Evolutionary conservation across 2,888 invertebrate species (phyloP).

Genomic region (Macrostomum cliftonense): DNA sequence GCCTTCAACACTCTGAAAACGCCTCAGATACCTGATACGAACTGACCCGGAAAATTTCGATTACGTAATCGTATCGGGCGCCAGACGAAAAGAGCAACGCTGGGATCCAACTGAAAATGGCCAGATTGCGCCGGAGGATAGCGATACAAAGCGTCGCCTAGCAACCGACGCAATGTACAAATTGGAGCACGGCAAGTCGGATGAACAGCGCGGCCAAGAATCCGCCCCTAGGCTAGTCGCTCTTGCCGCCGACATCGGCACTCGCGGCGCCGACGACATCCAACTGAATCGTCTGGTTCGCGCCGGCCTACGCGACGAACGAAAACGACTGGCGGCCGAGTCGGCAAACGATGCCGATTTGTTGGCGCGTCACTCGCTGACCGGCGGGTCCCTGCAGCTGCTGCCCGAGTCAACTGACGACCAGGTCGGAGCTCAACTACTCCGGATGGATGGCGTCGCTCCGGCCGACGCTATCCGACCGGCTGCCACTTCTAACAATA

Average conservation of each 20-base stretch:
- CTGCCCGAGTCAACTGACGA: neutral
- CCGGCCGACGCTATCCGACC: no score
- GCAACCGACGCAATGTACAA: constrained; percentile 95
- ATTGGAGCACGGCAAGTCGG: constrained; percentile 71
- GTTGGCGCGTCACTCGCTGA: no score
- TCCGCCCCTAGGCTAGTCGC: constrained; percentile 14
- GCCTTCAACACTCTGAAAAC: no score
- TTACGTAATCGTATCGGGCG: constrained; percentile 81
- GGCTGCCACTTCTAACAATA: no score
- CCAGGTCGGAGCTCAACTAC: neutral
- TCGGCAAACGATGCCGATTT: no score
- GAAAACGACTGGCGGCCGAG: no score
- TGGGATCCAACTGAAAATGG: constrained; percentile 94
- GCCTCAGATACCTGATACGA: constrained; percentile 3
- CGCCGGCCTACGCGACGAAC: no score
- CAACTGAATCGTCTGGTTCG: no score
- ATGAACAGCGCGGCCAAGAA: constrained; percentile 37
- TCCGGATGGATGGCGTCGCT: no score
- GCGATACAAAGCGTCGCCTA: constrained; percentile 53
- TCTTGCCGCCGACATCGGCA: neutral
- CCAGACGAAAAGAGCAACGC: constrained; percentile 80
- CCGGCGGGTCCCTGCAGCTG: neutral
- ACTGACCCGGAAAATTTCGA: constrained; percentile 52
- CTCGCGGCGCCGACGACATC: no score
- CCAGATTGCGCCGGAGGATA: constrained; percentile 44